These are phyloP conservation scores for Celastrina argiolus DNA, from an alignment of 2,888 invertebrate species.

Conservation along the genomic window DNA sequence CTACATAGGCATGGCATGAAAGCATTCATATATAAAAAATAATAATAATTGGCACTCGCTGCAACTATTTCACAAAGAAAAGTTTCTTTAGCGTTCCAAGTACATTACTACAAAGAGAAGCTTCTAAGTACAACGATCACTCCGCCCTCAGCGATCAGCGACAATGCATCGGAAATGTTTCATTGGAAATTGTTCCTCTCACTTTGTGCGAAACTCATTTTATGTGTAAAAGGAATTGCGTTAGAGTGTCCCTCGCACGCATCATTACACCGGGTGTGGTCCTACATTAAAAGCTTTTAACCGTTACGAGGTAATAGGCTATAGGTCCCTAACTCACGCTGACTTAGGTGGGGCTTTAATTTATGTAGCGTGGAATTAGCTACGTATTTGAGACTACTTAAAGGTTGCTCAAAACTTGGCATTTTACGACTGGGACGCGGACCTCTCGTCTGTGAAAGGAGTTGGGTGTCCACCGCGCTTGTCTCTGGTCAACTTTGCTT, in stretches of 20 bases:
- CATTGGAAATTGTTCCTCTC: constrained; percentile 14
- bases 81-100: background rate
- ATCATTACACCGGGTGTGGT: constrained; percentile 27
- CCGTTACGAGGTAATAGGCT: constrained; percentile 12
- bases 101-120: background rate
- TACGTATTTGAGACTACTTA: background rate
- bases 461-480: too few species aligned
- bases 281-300: constrained; percentile 26
- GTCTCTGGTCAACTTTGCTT: too few species aligned
- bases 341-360: constrained; percentile 5
- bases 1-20: too few species aligned
- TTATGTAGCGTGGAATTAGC: constrained; percentile 12
- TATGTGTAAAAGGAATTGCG: constrained; percentile 24
- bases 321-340: constrained; percentile 6
- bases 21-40: too few species aligned
- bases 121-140: background rate
- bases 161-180: constrained; percentile 10
- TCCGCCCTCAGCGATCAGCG: background rate
- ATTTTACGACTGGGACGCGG: background rate
- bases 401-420: background rate
- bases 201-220: constrained; percentile 8
- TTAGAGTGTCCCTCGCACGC: constrained; percentile 27
- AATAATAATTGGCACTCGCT: too few species aligned
- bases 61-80: background rate
- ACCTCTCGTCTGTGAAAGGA: background rate